phyloP scores from a whole-genome alignment of 2,888 invertebrate genomes.

The Leptinotarsa haldemani region DNA sequence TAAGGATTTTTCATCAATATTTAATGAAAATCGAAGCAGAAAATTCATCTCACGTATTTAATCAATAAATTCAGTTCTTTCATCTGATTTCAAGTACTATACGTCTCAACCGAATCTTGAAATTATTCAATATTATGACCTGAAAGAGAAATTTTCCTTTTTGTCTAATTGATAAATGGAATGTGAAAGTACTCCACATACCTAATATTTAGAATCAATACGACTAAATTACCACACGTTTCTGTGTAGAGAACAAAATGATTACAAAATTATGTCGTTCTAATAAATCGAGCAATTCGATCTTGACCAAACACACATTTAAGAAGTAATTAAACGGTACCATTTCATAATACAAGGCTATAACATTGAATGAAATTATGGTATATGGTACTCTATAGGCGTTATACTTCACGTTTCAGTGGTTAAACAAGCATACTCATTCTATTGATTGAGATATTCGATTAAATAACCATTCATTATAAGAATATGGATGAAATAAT shows the following conservation, averaged over 20 bases:
- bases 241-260: not conserved
- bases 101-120: not conserved
- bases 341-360: not conserved
- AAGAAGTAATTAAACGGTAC: not conserved
- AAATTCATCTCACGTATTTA: too few relatives aligned
- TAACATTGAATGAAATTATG: not conserved
- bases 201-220: not conserved
- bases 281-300: not conserved
- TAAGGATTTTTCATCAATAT: too few relatives aligned
- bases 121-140: not conserved
- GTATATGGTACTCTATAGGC: not conserved
- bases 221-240: not conserved
- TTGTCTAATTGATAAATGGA: not conserved
- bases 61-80: too few relatives aligned
- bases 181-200: slow-evolving; percentile 7
- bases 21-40: too few relatives aligned
- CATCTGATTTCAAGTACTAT: not conserved
- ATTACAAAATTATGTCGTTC: not conserved
- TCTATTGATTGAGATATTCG: not conserved
- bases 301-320: slow-evolving; percentile 1
- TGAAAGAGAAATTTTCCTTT: slow-evolving; percentile 1
- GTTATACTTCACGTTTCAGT: not conserved
- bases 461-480: not conserved
- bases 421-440: not conserved
- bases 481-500: not conserved